phyloP scores from a whole-genome alignment of 2,888 invertebrate genomes.

The Terebella lapidaria region DNA sequence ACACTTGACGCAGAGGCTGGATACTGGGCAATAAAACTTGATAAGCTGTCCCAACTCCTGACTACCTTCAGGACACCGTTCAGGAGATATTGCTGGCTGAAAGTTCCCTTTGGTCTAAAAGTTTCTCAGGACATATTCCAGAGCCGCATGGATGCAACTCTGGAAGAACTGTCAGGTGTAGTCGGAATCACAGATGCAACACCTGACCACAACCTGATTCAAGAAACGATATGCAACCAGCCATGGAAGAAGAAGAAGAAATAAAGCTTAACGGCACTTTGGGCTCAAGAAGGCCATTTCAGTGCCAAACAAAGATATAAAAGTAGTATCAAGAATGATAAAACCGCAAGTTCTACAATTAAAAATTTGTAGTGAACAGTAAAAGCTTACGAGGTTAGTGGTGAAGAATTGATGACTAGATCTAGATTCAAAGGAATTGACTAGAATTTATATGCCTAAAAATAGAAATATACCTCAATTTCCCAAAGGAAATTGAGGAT shows the following conservation, averaged over 20 bases:
- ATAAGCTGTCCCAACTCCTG: neutral
- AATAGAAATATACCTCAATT: no score
- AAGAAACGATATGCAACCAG: neutral
- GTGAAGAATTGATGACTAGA: no score
- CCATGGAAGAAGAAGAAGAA: neutral
- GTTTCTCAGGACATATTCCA: no score
- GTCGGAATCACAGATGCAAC: neutral
- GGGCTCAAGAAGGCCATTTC: neutral
- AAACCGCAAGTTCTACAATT: no score
- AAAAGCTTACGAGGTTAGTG: no score
- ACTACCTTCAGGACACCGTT: neutral
- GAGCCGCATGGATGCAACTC: neutral
- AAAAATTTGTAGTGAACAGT: no score
- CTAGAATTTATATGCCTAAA: no score
- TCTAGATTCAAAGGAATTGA: no score
- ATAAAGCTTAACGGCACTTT: neutral
- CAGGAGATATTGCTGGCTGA: neutral
- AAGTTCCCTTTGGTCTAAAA: neutral
- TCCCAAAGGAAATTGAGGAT: no score
- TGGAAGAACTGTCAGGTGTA: neutral
- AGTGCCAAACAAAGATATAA: neutral
- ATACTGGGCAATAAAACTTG: neutral
- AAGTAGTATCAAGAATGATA: no score
- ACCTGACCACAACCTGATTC: no score
- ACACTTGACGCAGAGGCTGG: neutral